Evolutionary conservation across 2,888 invertebrate genomes (phyloP).

Genomic region (Flabesymbios commensalis): DNA sequence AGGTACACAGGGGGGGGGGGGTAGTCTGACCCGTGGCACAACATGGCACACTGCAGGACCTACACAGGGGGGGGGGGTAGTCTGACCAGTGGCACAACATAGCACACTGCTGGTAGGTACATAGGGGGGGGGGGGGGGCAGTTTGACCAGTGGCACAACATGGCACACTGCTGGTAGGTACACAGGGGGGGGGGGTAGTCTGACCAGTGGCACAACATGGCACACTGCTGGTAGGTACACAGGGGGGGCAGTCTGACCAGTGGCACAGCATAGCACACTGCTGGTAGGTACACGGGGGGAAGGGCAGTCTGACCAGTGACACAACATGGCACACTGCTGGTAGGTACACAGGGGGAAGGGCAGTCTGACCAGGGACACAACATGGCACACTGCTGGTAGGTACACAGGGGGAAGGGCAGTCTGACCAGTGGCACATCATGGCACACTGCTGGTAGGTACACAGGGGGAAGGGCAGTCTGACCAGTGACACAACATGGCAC

Average conservation of each 20-base stretch:
- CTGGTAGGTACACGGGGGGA: slow-evolving; percentile 63
- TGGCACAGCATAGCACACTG: slow-evolving; percentile 85
- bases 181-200: no score
- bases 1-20: not conserved
- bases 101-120: slow-evolving; percentile 75
- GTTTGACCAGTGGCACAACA: not conserved
- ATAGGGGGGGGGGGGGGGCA: no score
- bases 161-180: not conserved
- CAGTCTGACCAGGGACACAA: no score
- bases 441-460: slow-evolving; percentile 73
- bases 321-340: not conserved
- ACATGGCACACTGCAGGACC: no score
- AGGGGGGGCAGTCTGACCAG: slow-evolving; percentile 74
- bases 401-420: slow-evolving; percentile 77
- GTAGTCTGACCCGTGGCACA: no score
- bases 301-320: not conserved
- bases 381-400: no score
- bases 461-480: not conserved
- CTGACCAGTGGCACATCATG: slow-evolving; percentile 83
- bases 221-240: no score
- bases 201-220: no score
- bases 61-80: slow-evolving; percentile 69
- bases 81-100: slow-evolving; percentile 81
- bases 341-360: not conserved
- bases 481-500: not conserved